Percentiles rank a stretch among this genome's conserved stretches.
These are phyloP conservation scores for Apoderus coryli DNA, from an alignment of 2,888 invertebrate genomes.

Conservation along the genomic window DNA sequence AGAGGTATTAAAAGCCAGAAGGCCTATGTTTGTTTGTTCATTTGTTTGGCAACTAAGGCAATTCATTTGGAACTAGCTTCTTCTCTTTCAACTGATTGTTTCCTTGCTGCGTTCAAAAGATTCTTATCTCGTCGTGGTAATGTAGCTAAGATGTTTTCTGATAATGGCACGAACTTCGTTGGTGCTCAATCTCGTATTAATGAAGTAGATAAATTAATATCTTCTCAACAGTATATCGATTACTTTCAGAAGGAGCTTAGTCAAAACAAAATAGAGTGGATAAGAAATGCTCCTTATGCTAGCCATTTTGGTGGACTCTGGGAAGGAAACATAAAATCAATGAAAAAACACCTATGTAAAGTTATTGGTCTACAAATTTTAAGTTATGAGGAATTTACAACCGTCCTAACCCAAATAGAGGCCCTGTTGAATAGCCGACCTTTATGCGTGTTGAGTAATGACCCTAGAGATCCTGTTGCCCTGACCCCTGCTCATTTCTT, in stretches of 20 bases:
- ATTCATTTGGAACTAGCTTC: constrained; percentile 9
- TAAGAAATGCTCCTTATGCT: constrained; percentile 19
- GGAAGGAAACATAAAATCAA: constrained; percentile 20
- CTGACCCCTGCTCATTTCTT: no score
- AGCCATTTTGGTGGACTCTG: constrained; percentile 22
- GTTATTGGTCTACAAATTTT: constrained; percentile 16
- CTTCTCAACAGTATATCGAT: no score
- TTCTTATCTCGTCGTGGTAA: no score
- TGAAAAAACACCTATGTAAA: constrained; percentile 19
- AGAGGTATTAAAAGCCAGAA: no score
- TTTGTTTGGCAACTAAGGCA: constrained; percentile 8
- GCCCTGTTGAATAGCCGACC: no score
- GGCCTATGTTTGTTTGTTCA: no score
- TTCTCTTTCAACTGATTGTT: no score
- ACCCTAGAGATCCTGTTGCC: no score
- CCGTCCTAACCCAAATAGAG: no score
- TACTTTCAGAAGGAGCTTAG: constrained; percentile 6
- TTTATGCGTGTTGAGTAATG: no score
- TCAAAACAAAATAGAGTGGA: constrained; percentile 10
- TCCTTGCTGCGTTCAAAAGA: no score
- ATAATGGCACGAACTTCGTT: constrained; percentile 9
- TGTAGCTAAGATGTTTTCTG: no score
- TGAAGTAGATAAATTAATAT: constrained; percentile 6
- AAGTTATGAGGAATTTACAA: constrained; percentile 18
- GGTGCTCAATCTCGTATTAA: constrained; percentile 7